Conservation (phyloP, 2,113 vertebrate species). For the Rhynchomys soricoides region DNA sequence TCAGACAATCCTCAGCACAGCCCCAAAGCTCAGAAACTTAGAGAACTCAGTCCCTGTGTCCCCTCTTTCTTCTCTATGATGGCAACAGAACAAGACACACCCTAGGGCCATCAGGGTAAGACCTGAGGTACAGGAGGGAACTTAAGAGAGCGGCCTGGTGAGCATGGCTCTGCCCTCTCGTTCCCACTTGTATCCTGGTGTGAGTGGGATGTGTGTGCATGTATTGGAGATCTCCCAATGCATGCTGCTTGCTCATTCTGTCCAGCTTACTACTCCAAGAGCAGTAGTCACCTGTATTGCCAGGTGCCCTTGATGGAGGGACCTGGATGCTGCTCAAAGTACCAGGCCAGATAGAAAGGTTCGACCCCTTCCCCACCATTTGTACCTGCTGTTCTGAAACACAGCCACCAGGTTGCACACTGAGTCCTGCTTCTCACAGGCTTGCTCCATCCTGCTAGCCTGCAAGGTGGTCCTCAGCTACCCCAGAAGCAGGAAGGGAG, state of each 20-base stretch:
- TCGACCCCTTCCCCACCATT: background rate
- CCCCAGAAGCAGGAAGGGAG: background rate
- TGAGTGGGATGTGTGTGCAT: background rate
- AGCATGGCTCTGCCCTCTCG: background rate
- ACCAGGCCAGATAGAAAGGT: background rate
- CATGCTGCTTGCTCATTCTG: no score
- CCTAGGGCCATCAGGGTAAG: background rate
- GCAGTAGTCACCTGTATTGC: background rate
- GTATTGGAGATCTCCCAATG: background rate
- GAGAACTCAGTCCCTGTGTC: background rate
- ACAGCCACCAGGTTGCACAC: slow-evolving; percentile 77
- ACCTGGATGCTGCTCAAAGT: no score
- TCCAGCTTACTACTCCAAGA: background rate
- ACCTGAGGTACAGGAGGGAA: background rate
- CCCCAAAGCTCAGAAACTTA: background rate
- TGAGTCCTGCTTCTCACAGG: background rate
- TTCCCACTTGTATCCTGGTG: background rate
- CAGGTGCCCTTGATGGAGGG: background rate
- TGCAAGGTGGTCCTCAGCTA: background rate
- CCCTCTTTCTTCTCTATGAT: background rate
- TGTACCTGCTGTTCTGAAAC: slow-evolving; percentile 83
- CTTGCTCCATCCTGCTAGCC: slow-evolving; percentile 72
- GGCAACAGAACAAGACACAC: background rate
- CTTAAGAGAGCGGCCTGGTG: accelerated
- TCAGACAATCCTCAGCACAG: background rate